phyloP scores from a whole-genome alignment of 2,888 invertebrate species.

The Chirona hameri region DNA sequence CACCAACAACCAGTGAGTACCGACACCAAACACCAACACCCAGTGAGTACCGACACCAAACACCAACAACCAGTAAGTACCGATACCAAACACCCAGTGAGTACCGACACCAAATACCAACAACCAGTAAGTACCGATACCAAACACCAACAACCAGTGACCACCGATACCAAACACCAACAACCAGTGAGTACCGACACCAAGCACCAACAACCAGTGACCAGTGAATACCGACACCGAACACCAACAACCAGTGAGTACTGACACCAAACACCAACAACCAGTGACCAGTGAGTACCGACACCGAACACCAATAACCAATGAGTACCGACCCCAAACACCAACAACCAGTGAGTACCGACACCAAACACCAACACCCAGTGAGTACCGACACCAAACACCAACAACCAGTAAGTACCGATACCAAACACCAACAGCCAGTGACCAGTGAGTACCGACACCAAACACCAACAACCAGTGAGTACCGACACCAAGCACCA shows the following conservation, averaged over 20 bases:
- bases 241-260: too few relatives aligned
- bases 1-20: background rate
- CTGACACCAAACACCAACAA: background rate
- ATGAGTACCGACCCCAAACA: background rate
- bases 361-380: background rate
- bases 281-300: background rate
- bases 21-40: too few relatives aligned
- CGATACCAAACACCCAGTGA: constrained; percentile 52
- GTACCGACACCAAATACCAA: constrained; percentile 45
- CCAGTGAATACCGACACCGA: background rate
- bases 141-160: background rate
- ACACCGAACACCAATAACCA: too few relatives aligned
- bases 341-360: background rate
- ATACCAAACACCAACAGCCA: constrained; percentile 38
- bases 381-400: constrained; percentile 80
- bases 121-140: constrained; percentile 37
- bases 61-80: constrained; percentile 89
- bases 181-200: background rate
- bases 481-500: background rate
- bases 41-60: constrained; percentile 94
- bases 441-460: constrained; percentile 60
- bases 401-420: constrained; percentile 85
- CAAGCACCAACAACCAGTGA: background rate
- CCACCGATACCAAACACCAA: background rate
- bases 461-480: constrained; percentile 36